Evolutionary conservation across 2,113 vertebrate species (phyloP).

Genomic region (Strigops habroptila): DNA sequence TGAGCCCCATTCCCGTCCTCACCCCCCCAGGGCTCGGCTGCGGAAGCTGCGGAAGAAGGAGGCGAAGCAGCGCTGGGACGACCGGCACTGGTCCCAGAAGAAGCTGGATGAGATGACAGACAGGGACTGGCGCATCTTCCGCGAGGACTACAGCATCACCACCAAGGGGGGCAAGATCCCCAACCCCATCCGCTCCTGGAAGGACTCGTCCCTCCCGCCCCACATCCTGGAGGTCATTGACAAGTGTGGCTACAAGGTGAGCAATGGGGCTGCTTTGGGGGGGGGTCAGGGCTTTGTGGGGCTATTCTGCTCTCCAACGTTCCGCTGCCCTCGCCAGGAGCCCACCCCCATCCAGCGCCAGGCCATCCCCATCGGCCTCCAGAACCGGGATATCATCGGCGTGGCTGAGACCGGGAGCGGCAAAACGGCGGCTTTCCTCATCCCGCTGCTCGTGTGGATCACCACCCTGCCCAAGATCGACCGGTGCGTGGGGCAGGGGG

Average conservation of each 20-base stretch:
- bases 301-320: not conserved
- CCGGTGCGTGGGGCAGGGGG: constrained; percentile 71
- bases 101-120: constrained; percentile 98
- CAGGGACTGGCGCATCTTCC: constrained; percentile 97
- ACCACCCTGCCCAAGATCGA: constrained; percentile 97
- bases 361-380: constrained; percentile 96
- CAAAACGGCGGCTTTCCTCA: constrained; percentile 96
- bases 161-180: constrained; percentile 98
- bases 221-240: constrained; percentile 98
- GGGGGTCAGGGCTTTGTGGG: accelerated
- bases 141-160: constrained; percentile 98
- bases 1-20: not conserved
- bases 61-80: constrained; percentile 98
- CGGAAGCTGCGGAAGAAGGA: constrained; percentile 97
- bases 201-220: constrained; percentile 89
- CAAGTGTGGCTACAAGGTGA: constrained; percentile 96
- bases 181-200: constrained; percentile 98
- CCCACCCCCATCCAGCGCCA: constrained; percentile 97
- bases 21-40: constrained; percentile 77
- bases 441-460: constrained; percentile 95
- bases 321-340: constrained; percentile 69
- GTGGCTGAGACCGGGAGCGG: constrained; percentile 97
- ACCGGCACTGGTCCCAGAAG: constrained; percentile 98
- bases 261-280: not conserved
- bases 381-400: constrained; percentile 98